phyloP scores from a whole-genome alignment of 2,797 vertebrate genomes.

The Myotis daubentonii region DNA sequence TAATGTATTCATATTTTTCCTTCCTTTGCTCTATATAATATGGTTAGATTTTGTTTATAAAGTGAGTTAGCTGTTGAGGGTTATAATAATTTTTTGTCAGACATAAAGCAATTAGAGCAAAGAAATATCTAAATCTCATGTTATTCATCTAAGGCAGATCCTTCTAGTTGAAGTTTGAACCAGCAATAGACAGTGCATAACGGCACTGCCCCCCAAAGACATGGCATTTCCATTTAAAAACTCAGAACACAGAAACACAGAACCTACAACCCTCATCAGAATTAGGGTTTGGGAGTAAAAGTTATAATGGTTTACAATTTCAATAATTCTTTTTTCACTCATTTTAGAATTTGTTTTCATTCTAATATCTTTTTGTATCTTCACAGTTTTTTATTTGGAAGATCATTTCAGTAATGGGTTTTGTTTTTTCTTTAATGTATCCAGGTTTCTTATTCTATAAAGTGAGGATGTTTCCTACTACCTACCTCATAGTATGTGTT shows the following conservation, averaged over 20 bases:
- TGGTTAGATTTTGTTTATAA: constrained; percentile 13
- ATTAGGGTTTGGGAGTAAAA: background rate
- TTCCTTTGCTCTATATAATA: background rate
- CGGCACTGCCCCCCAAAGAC: background rate
- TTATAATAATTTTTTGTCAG: background rate
- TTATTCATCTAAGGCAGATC: background rate
- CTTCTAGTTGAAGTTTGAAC: background rate
- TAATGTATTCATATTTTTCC: background rate
- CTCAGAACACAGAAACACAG: background rate
- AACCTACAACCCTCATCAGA: background rate
- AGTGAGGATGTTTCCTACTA: background rate
- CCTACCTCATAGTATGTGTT: background rate
- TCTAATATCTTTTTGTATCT: background rate
- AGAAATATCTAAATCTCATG: constrained; percentile 16
- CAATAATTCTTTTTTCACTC: background rate
- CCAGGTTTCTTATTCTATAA: constrained; percentile 6
- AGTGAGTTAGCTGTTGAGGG: background rate
- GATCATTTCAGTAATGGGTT: background rate
- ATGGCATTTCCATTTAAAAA: background rate
- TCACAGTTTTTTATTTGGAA: background rate
- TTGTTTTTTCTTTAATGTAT: background rate
- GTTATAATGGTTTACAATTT: background rate
- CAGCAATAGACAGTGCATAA: background rate
- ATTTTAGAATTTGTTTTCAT: constrained; percentile 36
- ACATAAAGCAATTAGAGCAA: background rate